Evolutionary conservation across 2,888 invertebrate genomes (phyloP), one percentile per base, ranked within the genome.

Genomic region (Drosophila leonis): DNA sequence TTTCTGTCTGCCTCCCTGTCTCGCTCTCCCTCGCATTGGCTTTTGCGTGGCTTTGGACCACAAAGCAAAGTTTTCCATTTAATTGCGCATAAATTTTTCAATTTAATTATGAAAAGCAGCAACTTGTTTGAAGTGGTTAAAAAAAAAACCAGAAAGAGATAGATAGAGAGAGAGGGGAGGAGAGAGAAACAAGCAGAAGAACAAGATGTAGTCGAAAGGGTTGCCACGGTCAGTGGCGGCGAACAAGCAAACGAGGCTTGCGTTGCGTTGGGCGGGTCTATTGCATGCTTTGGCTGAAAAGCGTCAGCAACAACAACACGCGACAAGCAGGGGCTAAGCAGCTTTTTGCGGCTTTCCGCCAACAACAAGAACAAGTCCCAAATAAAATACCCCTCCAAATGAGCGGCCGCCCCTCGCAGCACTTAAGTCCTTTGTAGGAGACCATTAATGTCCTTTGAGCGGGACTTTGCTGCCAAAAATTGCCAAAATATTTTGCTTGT

Each of bases 11-110:
- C 2, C 0, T 12, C 10, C 3, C 31, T 18, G 6, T 29, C 39
- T 39, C 13, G n/a, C 59, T 37, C 24, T 15, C 24, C 49, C 24
- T 39, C 20, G 54, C 65, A 65, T 64, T 76, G 62, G 67, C 62
- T 61, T 59, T 56, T 62, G 57, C 63, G 44, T 77, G 46, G 64
- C 61, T 70, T 71, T 68, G 55, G 59, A 64, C 82, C 83, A 82
- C 82, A 85, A 82, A 80, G 86, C 71, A 84, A 85, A 84, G 80
- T 86, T 84, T 85, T 89, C 80, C 83, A 88, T 90, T 90, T 88
- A 90, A 88, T 86, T 86, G 87, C 83, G 88, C 84, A 85, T 84
- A 86, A 84, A 88, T 90, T 87, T 86, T 82, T 78, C 73, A 89
- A 88, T 88, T 89, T 87, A 89, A 89, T 84, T 84, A 82, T 83